These are phyloP conservation scores for Apolygus lucorum DNA, from an alignment of 1,140 invertebrate species.

Conservation along the genomic window DNA sequence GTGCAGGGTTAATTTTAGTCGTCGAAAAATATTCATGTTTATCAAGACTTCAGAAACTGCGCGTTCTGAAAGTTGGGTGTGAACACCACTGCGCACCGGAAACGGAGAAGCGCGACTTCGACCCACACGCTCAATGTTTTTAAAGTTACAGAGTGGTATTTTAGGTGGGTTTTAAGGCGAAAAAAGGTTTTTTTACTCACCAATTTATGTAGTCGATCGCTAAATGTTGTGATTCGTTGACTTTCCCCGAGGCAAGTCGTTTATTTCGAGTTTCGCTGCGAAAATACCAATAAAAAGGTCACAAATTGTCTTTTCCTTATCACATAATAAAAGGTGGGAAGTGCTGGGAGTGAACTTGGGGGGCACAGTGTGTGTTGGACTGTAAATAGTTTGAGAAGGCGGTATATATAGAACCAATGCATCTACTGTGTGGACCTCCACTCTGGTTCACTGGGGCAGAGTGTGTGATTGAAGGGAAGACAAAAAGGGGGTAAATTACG, in stretches of 20 bases:
- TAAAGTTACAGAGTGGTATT: background rate
- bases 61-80: background rate
- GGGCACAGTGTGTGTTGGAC: constrained; percentile 8
- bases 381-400: constrained; percentile 13
- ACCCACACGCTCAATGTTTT: no score
- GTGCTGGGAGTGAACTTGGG: constrained; percentile 2
- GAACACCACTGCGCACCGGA: no score
- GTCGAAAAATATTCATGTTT: background rate
- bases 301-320: background rate
- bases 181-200: background rate
- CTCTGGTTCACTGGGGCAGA: constrained; percentile 11
- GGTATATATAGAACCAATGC: constrained; percentile 2
- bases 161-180: background rate
- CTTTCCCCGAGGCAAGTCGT: constrained; percentile 2
- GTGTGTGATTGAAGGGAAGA: background rate
- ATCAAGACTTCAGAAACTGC: background rate
- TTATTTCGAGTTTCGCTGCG: constrained; percentile 1
- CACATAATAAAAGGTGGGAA: constrained; percentile 4
- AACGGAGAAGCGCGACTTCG: no score
- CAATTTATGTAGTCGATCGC: background rate
- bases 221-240: background rate
- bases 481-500: background rate
- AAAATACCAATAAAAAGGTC: background rate
- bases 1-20: background rate
- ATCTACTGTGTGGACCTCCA: constrained; percentile 3